Evolutionary conservation across 2,888 invertebrate species (phyloP).

Genomic region (Conchocele bisecta): DNA sequence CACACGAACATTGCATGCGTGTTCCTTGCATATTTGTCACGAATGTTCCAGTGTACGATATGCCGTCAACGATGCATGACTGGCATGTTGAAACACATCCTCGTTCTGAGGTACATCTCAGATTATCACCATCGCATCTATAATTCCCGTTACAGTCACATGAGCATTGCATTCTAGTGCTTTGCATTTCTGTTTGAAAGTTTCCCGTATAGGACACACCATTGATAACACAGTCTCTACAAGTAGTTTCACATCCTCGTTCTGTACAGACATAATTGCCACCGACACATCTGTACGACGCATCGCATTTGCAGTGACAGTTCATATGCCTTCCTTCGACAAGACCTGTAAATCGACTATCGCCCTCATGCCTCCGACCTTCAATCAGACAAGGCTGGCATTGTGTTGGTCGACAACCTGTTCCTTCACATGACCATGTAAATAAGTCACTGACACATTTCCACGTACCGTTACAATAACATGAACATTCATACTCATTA

Average conservation of each 20-base stretch:
- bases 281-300: slow-evolving; percentile 36
- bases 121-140: slow-evolving; percentile 43
- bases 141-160: slow-evolving; percentile 42
- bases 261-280: slow-evolving; percentile 34
- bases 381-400: slow-evolving; percentile 61
- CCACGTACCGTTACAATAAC: slow-evolving; percentile 14
- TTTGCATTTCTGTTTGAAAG: slow-evolving; percentile 44
- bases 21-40: slow-evolving; percentile 26
- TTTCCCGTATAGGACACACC: slow-evolving; percentile 43
- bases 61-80: slow-evolving; percentile 45
- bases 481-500: neutral
- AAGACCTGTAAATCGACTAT: slow-evolving; percentile 52
- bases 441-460: slow-evolving; percentile 1
- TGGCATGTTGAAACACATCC: slow-evolving; percentile 50
- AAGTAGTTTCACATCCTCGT: slow-evolving; percentile 40
- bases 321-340: slow-evolving; percentile 29
- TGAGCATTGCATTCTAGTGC: slow-evolving; percentile 33
- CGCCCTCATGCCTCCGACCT: slow-evolving; percentile 49
- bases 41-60: slow-evolving; percentile 40
- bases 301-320: slow-evolving; percentile 58
- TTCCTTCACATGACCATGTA: neutral
- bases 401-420: neutral
- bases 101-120: slow-evolving; percentile 29
- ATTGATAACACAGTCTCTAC: slow-evolving; percentile 24
- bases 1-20: slow-evolving; percentile 49